Percentiles rank a stretch among this genome's conserved stretches.
Evolutionary conservation across 1,140 invertebrate species (phyloP).

Genomic region (Ceratoteleas bidentatus): DNA sequence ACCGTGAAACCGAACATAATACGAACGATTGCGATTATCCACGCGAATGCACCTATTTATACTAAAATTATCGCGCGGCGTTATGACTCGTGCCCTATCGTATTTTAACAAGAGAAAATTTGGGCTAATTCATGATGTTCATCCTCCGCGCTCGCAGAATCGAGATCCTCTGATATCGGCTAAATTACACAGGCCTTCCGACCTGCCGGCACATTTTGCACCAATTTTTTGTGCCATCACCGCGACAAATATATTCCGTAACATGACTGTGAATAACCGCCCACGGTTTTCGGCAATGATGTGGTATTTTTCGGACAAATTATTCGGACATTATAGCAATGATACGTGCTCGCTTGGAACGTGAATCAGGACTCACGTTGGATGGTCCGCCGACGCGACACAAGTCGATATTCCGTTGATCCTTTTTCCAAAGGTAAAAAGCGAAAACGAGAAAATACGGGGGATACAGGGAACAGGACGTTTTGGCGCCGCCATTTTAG

Average conservation of each 20-base stretch:
- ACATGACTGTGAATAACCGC: constrained; percentile 31
- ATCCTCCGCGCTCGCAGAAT: constrained; percentile 19
- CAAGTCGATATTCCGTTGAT: too few species aligned
- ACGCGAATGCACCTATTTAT: neutral
- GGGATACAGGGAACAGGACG: too few species aligned
- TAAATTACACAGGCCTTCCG: constrained; percentile 33
- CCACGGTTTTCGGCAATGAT: constrained; percentile 4
- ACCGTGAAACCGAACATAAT: too few species aligned
- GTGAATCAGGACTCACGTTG: too few species aligned
- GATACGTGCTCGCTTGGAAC: too few species aligned
- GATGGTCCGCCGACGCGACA: too few species aligned
- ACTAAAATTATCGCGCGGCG: neutral
- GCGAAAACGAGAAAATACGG: too few species aligned
- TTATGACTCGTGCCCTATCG: constrained; percentile 44
- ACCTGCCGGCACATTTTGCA: constrained; percentile 42
- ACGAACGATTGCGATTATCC: neutral
- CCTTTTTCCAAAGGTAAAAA: too few species aligned
- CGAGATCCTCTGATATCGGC: constrained; percentile 30
- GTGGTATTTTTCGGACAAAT: neutral
- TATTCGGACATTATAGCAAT: neutral
- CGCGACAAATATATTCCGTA: constrained; percentile 34
- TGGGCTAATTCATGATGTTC: constrained; percentile 42
- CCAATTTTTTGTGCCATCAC: constrained; percentile 30
- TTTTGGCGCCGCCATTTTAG: too few species aligned
- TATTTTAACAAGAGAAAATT: constrained; percentile 47